Evolutionary conservation across 2,888 invertebrate genomes (phyloP), one percentile per base, ranked within the genome.

Genomic region (Aquatica leii): DNA sequence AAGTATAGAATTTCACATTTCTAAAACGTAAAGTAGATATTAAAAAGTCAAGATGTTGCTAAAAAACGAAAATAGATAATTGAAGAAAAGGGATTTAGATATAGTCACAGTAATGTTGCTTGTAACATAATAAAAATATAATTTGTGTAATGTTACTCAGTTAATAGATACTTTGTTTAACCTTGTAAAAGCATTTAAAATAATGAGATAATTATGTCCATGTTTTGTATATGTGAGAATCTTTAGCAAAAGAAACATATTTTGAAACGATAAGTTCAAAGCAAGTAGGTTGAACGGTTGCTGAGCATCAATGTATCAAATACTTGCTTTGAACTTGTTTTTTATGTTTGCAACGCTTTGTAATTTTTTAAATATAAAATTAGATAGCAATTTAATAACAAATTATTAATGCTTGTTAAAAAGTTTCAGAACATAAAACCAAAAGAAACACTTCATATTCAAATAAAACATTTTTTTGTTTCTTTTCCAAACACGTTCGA

Each of bases 401-500:
- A 51, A 35, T 51, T n/a, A n/a, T n/a, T 37, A 15, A n/a, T 40
- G 14, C 18, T 12, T n/a, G 34, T 35, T 35, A 18, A 15, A 14
- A 18, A 18, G 15, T 53, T 40, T 37, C 11, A 11, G 24, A 15
- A 43, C 8, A 9, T 6, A 43, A n/a, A 15, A 43, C 8, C 6
- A 40, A 40, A 40, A 40, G 20, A 53, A n/a, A 35, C 24, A 24
- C 6, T 24, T 2, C 24, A 4, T 4, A 24, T 6, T 6, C 24
- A 24, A 24, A 24, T 24, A 53, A 40, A 40, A 18, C 37, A 24
- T 37, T 41, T 53, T 53, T 41, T 17, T 40, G 8, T 58, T 58
- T 21, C 24, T 58, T 59, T 59, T 41, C 52, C 24, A 31, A 51
- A 34, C 59, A 59, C 59, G 59, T 59, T 59, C 59, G 41, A 52